Conservation (phyloP, 2,113 vertebrate species). For the Desmodus rotundus region DNA sequence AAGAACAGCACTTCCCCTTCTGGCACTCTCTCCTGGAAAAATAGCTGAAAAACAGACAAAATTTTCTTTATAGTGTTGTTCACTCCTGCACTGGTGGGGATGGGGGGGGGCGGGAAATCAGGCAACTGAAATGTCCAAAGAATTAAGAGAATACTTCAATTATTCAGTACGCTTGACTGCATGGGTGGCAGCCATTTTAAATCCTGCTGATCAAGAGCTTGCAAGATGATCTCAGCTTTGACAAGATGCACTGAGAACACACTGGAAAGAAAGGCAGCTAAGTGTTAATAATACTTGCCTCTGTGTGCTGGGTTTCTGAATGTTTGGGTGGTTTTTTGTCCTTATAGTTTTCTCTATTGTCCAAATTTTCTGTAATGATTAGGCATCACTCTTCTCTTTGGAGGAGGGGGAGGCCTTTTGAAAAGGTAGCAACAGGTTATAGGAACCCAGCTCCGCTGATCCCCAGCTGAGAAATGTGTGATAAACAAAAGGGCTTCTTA, state of each 20-base stretch:
- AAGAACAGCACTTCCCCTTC: constrained; percentile 23
- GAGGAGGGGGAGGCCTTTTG: background rate
- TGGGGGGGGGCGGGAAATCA: background rate
- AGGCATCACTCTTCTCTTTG: background rate
- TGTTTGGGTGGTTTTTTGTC: background rate
- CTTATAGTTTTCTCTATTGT: background rate
- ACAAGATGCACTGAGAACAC: background rate
- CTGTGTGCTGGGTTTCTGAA: background rate
- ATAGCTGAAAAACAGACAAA: constrained; percentile 54
- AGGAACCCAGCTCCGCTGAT: background rate
- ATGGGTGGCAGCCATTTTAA: constrained; percentile 56
- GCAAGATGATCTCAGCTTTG: constrained; percentile 25
- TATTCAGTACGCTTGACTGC: background rate
- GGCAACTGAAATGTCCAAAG: background rate
- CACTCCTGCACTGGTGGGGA: background rate
- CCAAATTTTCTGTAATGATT: background rate
- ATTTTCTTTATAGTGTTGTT: constrained; percentile 36
- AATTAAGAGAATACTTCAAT: background rate
- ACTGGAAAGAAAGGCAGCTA: constrained; percentile 25
- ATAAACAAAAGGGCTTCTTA: constrained; percentile 41
- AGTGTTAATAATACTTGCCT: background rate
- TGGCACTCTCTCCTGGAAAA: constrained; percentile 41
- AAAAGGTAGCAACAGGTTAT: constrained; percentile 49
- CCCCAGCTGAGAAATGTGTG: background rate
- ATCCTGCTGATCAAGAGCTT: background rate